Conservation (phyloP, 2,113 vertebrate species). For the Pseudopodoces humilis region DNA sequence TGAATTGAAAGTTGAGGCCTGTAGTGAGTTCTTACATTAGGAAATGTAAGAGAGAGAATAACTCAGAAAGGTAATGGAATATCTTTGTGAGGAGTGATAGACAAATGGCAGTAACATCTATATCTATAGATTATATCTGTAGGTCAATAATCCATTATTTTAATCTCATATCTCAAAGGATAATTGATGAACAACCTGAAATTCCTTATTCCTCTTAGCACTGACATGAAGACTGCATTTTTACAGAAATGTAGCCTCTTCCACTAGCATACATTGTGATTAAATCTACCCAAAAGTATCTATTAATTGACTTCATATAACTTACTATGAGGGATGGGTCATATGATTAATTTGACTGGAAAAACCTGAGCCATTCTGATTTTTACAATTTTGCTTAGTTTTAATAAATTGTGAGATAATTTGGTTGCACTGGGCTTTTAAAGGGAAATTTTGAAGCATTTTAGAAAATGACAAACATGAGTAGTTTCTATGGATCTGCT, state of each 20-base stretch:
- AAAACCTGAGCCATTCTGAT: not conserved
- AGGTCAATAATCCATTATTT: not conserved
- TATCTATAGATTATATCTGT: not conserved
- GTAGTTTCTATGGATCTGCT: not conserved
- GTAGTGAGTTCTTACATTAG: not conserved
- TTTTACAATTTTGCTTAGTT: not conserved
- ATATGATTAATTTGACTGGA: not conserved
- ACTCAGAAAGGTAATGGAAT: not conserved
- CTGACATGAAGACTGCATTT: not conserved
- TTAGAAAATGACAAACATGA: not conserved
- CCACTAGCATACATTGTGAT: not conserved
- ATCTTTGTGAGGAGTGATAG: not conserved
- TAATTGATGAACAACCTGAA: not conserved
- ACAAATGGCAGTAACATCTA: not conserved
- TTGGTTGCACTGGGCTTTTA: not conserved
- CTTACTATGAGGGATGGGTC: not conserved
- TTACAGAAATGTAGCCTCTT: not conserved
- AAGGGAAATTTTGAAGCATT: not conserved
- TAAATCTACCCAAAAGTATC: not conserved
- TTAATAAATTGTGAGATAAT: not conserved
- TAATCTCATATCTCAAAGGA: not conserved
- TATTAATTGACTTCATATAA: not conserved
- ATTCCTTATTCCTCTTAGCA: not conserved
- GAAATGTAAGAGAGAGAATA: not conserved
- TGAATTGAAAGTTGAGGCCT: not conserved